Evolutionary conservation across 2,888 invertebrate species (phyloP), one percentile per base, ranked within the genome.

Genomic region (Amphipyra tragopoginis): DNA sequence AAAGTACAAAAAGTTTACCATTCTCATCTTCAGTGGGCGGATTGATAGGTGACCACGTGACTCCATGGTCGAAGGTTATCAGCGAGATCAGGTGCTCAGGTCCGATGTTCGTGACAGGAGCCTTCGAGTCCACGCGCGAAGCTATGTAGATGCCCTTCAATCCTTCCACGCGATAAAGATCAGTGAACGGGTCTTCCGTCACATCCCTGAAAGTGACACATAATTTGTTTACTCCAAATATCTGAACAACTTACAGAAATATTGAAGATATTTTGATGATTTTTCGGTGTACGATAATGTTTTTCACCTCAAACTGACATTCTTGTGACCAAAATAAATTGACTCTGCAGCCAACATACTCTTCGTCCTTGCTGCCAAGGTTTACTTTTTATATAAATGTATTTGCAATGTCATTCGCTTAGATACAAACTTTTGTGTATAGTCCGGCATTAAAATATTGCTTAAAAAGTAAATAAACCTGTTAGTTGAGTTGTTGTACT

Each of bases 141-240:
- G 98, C 98, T 69, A 99, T 98, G 92, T 98, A 98, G 76, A 98
- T 97, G 0, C 98, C 98, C 45, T 97, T 95, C 50, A 98, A 91
- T 0, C 98, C 98, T 87, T 97, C 97, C 0, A 99, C 97, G 83
- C 97, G 97, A 89, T 98, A 98, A 0, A 98, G 91, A 86, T 98
- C 98, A 2, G 97, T 97, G 92, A 98, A 98, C 0, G 97, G 95
- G 72, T 98, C 97, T 71, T 97, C 97, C 0, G 97, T 96, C 6
- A 97, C 96, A 71, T 97, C 97, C 81, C 98, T 98, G 86, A 6
- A 94, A 92, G 38, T 47, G 34, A 67, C 21, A 7, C 58, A 34
- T 34, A 40, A 7, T 26, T 56, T 55, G 43, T 47, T 48, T 15
- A 60, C 36, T 48, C 21, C 5, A 48, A 53, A 51, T 71, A 54